These are phyloP conservation scores for Andrena minutula DNA, from an alignment of 2,888 invertebrate genomes.

Conservation along the genomic window DNA sequence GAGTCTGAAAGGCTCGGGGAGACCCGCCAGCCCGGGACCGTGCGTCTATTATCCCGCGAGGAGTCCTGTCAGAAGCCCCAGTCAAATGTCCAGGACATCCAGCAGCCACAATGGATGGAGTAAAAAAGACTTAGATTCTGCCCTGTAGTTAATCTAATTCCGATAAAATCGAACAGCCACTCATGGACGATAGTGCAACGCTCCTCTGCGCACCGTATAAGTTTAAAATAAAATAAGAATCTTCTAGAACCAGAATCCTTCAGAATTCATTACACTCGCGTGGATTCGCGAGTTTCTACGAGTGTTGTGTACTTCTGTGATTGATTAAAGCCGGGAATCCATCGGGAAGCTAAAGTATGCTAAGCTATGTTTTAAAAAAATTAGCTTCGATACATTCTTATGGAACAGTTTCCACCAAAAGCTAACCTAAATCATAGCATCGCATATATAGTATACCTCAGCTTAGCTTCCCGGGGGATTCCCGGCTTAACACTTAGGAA, in stretches of 20 bases:
- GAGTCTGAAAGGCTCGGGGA: constrained; percentile 72
- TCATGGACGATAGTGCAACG: not conserved
- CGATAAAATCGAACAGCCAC: not conserved
- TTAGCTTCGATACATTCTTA: too few relatives aligned
- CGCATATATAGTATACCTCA: too few relatives aligned
- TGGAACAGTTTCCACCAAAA: too few relatives aligned
- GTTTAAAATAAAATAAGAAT: constrained; percentile 8
- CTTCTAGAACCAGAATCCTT: not conserved
- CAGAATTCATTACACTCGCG: not conserved
- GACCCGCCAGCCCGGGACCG: constrained; percentile 85
- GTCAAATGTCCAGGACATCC: constrained; percentile 74
- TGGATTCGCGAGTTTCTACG: not conserved
- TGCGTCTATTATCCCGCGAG: constrained; percentile 87
- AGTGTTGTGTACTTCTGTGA: not conserved
- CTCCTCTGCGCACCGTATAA: not conserved
- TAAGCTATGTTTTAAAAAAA: too few relatives aligned
- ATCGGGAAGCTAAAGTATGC: too few relatives aligned
- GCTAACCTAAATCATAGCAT: too few relatives aligned
- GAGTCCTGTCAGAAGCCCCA: constrained; percentile 79
- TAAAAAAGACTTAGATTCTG: constrained; percentile 71
- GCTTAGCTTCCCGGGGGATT: too few relatives aligned
- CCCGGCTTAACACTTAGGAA: not conserved
- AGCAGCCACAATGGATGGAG: constrained; percentile 77
- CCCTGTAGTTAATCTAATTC: constrained; percentile 58
- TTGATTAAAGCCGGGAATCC: too few relatives aligned